These are phyloP conservation scores for Tetheella fluctuosa DNA, from an alignment of 2,888 invertebrate genomes.

Conservation along the genomic window DNA sequence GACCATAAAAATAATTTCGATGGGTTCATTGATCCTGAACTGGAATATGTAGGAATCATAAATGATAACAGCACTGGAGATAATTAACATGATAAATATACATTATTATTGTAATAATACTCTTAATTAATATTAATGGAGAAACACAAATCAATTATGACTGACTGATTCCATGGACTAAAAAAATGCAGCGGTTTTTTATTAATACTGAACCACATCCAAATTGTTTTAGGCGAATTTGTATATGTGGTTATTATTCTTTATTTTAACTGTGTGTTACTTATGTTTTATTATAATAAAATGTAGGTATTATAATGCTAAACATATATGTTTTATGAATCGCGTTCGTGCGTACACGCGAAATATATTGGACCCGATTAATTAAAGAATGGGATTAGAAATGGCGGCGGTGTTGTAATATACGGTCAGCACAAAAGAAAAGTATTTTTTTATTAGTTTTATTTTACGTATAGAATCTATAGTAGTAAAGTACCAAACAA, in stretches of 20 bases:
- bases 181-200: background rate
- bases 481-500: too few relatives aligned
- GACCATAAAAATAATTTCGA: background rate
- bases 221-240: background rate
- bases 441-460: too few relatives aligned
- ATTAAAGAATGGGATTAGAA: too few relatives aligned
- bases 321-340: background rate
- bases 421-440: too few relatives aligned
- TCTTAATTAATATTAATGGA: background rate
- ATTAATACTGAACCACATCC: background rate
- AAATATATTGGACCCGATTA: too few relatives aligned
- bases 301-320: too few relatives aligned
- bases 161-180: slow-evolving; percentile 1
- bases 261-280: background rate
- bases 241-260: background rate
- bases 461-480: too few relatives aligned
- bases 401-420: too few relatives aligned
- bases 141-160: background rate
- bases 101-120: too few relatives aligned
- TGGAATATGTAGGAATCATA: too few relatives aligned
- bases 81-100: too few relatives aligned
- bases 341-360: background rate
- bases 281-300: background rate
- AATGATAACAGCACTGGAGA: too few relatives aligned
- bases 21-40: background rate